These are phyloP conservation scores for Dinomys branickii DNA, from an alignment of 2,113 vertebrate species.

Conservation along the genomic window DNA sequence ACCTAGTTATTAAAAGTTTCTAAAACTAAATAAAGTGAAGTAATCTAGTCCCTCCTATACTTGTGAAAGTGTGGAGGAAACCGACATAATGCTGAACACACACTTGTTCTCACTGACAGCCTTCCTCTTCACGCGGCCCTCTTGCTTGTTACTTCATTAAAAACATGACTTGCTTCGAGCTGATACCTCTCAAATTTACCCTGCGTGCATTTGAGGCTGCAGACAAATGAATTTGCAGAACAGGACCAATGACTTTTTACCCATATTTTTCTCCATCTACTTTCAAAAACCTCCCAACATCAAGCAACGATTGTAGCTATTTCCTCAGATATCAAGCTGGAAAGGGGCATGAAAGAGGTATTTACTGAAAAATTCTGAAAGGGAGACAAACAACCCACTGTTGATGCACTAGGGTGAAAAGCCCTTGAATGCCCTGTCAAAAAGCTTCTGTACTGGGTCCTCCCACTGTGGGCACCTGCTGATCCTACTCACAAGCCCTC, in stretches of 20 bases:
- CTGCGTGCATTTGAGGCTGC: not conserved
- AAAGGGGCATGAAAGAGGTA: constrained; percentile 1
- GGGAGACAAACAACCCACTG: not conserved
- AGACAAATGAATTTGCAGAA: not conserved
- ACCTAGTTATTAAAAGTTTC: not conserved
- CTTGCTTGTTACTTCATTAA: not conserved
- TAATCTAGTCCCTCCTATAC: not conserved
- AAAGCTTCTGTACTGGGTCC: constrained; percentile 22
- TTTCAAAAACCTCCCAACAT: not conserved
- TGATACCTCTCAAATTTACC: not conserved
- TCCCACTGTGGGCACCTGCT: constrained; percentile 17
- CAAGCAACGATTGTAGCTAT: not conserved
- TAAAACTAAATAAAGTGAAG: not conserved
- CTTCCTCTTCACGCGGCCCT: not conserved
- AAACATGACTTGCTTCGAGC: not conserved
- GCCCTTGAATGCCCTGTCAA: not conserved
- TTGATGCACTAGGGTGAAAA: not conserved
- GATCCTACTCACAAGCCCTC: not conserved
- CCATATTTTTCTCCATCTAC: not conserved
- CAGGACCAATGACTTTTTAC: not conserved
- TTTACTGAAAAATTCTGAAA: not conserved
- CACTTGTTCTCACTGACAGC: no score
- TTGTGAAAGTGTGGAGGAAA: not conserved
- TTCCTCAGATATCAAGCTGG: not conserved
- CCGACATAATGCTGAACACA: not conserved